These are phyloP conservation scores for Eidolon dupreanum DNA, from an alignment of 2,797 vertebrate genomes.

Conservation along the genomic window DNA sequence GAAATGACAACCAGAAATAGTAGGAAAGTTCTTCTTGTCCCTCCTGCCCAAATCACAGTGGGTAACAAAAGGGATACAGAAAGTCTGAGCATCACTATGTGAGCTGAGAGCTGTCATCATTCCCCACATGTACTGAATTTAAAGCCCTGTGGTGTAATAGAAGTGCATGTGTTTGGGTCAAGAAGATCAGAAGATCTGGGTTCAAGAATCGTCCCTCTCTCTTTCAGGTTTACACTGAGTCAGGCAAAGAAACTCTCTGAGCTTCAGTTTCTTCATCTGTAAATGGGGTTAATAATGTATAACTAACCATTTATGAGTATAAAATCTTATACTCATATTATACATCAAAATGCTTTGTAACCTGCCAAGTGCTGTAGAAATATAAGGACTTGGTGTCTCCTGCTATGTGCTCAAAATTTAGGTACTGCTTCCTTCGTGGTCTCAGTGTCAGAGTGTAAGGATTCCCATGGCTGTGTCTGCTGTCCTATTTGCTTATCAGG, in stretches of 20 bases:
- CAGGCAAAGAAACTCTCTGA: background rate
- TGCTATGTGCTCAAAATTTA: background rate
- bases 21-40: background rate
- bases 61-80: background rate
- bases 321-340: background rate
- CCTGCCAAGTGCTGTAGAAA: background rate
- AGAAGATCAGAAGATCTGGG: background rate
- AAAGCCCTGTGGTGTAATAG: background rate
- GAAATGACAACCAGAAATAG: constrained; percentile 57
- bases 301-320: background rate
- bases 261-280: background rate
- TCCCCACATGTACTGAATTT: background rate
- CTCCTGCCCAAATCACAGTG: background rate
- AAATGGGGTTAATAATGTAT: background rate
- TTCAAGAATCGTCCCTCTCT: background rate
- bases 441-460: background rate
- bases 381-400: background rate
- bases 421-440: background rate
- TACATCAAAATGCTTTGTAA: background rate
- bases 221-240: background rate
- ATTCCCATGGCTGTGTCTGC: background rate
- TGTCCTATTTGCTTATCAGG: background rate
- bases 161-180: background rate
- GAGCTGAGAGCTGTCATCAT: background rate
- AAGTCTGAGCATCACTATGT: background rate